Conservation (phyloP, 2,797 vertebrate species). For the Helostoma temminkii region DNA sequence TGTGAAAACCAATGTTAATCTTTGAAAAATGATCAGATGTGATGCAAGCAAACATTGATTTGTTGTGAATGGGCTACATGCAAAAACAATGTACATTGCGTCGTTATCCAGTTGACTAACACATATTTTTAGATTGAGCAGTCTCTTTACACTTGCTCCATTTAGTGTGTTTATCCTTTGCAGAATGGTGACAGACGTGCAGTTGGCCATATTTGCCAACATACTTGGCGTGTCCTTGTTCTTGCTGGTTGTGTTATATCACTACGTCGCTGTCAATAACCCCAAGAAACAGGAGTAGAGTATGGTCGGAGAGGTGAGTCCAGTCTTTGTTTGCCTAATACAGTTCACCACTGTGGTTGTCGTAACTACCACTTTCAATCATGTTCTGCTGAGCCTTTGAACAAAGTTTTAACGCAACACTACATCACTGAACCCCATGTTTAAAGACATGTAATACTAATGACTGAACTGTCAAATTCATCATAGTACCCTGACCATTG, state of each 20-base stretch:
- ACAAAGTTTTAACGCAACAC: neutral
- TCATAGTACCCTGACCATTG: too few relatives aligned
- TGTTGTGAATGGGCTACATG: neutral
- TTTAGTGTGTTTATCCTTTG: neutral
- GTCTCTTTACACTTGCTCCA: too few relatives aligned
- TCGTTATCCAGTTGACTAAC: neutral
- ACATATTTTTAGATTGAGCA: neutral
- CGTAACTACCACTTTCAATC: neutral
- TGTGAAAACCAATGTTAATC: neutral
- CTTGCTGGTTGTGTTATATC: slow-evolving; percentile 94
- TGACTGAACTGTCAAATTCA: too few relatives aligned
- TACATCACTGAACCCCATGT: neutral
- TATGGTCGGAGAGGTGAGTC: slow-evolving; percentile 50
- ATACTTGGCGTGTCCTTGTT: slow-evolving; percentile 98
- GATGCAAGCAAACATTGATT: neutral
- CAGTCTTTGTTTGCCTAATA: neutral
- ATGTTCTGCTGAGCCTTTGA: neutral
- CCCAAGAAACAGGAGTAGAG: slow-evolving; percentile 93
- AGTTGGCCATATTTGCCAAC: slow-evolving; percentile 98
- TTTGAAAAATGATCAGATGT: neutral
- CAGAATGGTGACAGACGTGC: slow-evolving; percentile 98
- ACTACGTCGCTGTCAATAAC: slow-evolving; percentile 99
- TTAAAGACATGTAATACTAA: neutral
- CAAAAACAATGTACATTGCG: neutral
- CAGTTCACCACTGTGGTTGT: neutral